Evolutionary conservation across 1,140 invertebrate species (phyloP), one percentile per base, ranked within the genome.

Genomic region (Lasioglossum baleicum): DNA sequence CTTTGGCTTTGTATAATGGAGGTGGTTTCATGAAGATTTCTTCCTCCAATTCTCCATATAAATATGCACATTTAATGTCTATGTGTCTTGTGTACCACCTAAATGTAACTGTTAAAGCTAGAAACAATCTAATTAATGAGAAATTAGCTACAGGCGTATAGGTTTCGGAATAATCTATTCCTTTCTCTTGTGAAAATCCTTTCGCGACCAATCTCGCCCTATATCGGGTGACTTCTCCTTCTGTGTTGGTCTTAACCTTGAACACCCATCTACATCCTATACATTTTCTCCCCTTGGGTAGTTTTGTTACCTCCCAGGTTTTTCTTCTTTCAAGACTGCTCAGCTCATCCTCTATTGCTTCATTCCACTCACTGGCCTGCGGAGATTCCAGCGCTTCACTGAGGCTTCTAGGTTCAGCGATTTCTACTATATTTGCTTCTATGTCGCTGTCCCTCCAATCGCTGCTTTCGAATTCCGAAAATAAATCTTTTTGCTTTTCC

Each of bases 131-230:
- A 1, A 75, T 70, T 0, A 42, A 5, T 0, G 64, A 75, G 13
- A 80, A 31, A 13, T 31, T 75, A 13, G 66, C 42, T 1, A 77
- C 80, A 0, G 63, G 61, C 2, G 35, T 48, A 20, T 71, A 76
- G 26, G 72, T 64, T 7, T 77, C 74, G 0, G 0, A 3, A 26
- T 81, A 77, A 15, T 81, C 68, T 11, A 77, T n/a, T 7, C 44
- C 51, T 2, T 60, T 71, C 7, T 61, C 17, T 64, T 81, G 69
- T 0, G 11, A 0, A 20, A 72, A 72, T 0, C 75, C 80, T 15
- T 61, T 60, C 1, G 74, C 80, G 0, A 81, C 74, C n/a, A 81
- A 11, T 44, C 80, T 60, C 0, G 80, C 68, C 31, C 77, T 81
- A 15, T 72, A 77, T 17, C 69, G 60, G 2, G 10, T 7, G 0